Base-by-base conservation (phyloP, 1,140 invertebrate genomes). In the Drosophila ercepeae region DNA sequence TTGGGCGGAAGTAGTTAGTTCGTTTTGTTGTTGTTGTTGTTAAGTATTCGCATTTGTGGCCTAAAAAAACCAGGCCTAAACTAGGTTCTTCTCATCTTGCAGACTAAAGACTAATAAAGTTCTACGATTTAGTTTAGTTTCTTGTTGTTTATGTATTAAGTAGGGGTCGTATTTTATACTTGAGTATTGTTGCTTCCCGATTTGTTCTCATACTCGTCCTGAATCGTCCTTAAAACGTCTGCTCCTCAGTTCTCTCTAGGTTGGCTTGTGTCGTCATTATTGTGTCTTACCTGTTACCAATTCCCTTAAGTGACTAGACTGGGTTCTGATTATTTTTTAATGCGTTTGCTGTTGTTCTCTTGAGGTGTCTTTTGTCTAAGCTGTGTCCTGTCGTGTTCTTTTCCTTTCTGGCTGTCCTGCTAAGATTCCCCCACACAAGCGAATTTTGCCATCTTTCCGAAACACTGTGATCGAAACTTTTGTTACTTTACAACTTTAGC, bases 251-350 rank as follows among this genome's bases (percentile, higher is more conserved):
- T 27, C n/a, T 59, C 48, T 59, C 36, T 42, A 44, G 39, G 39
- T 18, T 42, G 13, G 36, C 58, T 65, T 29, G 32, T 32, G 29
- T 70, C 51, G 7, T 54, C 60, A 55, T 71, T 65, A 18, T 50
- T 52, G 65, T 60, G 27, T 75, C 45, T 18, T 42, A 59, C 57
- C 34, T 72, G 63, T 19, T 64, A 64, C 58, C 78, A 67, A 74
- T 83, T 86, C 76, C 78, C 86, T 90, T 81, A 83, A 86, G 77
- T 90, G 89, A 90, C 89, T 90, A 90, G 89, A 90, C 84, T 86
- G 82, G 81, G 77, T 86, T 84, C 36, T 39, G 60, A 64, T 67
- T 68, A 59, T 60, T 59, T 70, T 65, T 79, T 54, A 65, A 65
- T 81, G 64, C 59, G 48, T 73, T 42, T 46, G 44, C 36, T 39